These are phyloP conservation scores for Ancistrus triradiatus DNA, from an alignment of 2,113 vertebrate genomes.

Conservation along the genomic window DNA sequence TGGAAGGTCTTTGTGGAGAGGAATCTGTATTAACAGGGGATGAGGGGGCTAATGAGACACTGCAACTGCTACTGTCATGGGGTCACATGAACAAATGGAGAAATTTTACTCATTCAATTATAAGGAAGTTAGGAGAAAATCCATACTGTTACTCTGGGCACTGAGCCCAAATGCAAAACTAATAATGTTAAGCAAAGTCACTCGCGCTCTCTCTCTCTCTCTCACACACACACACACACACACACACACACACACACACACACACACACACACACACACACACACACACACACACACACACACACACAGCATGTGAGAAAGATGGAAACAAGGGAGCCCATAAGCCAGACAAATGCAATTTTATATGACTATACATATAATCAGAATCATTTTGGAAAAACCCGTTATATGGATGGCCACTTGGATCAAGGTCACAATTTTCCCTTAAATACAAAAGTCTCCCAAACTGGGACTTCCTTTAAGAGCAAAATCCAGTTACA, in stretches of 20 bases:
- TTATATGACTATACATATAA: no score
- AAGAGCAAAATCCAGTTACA: no score
- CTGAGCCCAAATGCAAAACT: constrained; percentile 73
- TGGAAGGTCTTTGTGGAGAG: constrained; percentile 44
- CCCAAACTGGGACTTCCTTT: no score
- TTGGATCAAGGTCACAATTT: no score
- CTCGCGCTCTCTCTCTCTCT: constrained; percentile 14
- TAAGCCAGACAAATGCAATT: no score
- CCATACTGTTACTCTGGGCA: constrained; percentile 74
- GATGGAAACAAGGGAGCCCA: no score
- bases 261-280: no score
- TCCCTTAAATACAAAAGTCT: no score
- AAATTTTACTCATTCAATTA: constrained; percentile 80
- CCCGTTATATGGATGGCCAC: no score
- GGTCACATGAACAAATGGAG: constrained; percentile 75
- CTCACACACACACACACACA: constrained; percentile 4
- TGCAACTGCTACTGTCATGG: constrained; percentile 63
- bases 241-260: background rate
- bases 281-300: no score
- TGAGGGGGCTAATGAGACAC: constrained; percentile 72
- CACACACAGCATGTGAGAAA: no score
- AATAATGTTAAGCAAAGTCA: constrained; percentile 73
- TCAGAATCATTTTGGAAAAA: no score
- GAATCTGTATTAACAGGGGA: constrained; percentile 66
- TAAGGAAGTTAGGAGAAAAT: constrained; percentile 70